phyloP scores from a whole-genome alignment of 2,113 vertebrate genomes.

The Furnarius figulus region DNA sequence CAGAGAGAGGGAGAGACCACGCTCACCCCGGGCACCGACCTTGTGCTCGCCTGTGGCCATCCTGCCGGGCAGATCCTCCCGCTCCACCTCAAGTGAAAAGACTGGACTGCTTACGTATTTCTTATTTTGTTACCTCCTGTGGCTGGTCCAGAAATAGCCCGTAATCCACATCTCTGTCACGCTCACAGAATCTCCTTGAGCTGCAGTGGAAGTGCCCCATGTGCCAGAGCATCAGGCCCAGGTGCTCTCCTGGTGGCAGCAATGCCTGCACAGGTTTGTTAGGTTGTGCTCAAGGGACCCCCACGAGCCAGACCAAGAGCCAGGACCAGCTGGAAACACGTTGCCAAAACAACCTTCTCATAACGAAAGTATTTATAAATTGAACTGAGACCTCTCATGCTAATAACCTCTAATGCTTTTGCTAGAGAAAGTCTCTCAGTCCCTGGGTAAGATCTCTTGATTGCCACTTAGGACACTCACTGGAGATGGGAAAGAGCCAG shows the following conservation, averaged over 20 bases:
- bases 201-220: not conserved
- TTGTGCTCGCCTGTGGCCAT: not conserved
- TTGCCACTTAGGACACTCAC: not conserved
- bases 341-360: not conserved
- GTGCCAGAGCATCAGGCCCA: not conserved
- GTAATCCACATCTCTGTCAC: constrained; percentile 39
- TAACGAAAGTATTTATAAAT: not conserved
- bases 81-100: not conserved
- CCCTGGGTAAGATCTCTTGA: not conserved
- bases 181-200: constrained; percentile 43
- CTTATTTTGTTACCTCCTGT: constrained; percentile 42
- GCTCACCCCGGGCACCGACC: not conserved
- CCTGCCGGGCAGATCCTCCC: not conserved
- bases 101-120: not conserved
- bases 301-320: not conserved
- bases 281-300: not conserved
- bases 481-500: not conserved
- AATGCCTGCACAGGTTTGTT: not conserved
- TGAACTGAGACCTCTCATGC: not conserved
- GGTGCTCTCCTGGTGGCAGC: not conserved
- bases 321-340: not conserved
- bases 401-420: not conserved
- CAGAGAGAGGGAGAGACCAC: not conserved
- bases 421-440: not conserved
- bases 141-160: constrained; percentile 47